phyloP scores from a whole-genome alignment of 2,888 invertebrate genomes.

The Tryphoninae sp. region DNA sequence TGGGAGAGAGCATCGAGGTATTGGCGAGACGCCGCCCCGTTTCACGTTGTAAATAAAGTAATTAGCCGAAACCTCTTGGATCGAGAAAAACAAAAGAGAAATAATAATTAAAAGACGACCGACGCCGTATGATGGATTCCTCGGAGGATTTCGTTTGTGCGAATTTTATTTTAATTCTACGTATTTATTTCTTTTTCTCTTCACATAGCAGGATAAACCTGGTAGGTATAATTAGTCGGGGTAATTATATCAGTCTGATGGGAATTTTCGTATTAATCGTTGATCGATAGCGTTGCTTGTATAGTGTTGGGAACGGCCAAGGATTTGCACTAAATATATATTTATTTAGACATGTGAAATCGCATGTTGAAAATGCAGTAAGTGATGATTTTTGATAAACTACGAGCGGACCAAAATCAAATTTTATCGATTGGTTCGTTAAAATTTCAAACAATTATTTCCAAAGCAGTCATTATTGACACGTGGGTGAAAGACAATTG shows the following conservation, averaged over 20 bases:
- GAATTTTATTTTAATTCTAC: slow-evolving; percentile 33
- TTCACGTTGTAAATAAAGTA: slow-evolving; percentile 63
- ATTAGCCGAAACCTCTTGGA: slow-evolving; percentile 61
- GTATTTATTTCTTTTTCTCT: slow-evolving; percentile 15
- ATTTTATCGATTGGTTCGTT: too few species aligned
- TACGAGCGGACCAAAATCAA: too few species aligned
- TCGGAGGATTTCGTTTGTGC: slow-evolving; percentile 50
- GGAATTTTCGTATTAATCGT: slow-evolving; percentile 41
- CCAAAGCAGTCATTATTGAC: too few species aligned
- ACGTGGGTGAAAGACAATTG: too few species aligned
- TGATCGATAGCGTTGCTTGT: slow-evolving; percentile 31
- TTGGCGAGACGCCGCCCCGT: slow-evolving; percentile 55
- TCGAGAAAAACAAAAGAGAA: slow-evolving; percentile 24
- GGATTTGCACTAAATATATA: too few species aligned
- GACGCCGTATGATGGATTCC: slow-evolving; percentile 62
- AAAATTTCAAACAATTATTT: too few species aligned
- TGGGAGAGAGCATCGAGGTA: neutral
- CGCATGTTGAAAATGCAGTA: neutral
- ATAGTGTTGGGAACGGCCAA: neutral
- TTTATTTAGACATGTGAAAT: slow-evolving; percentile 1
- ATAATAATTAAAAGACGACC: slow-evolving; percentile 31
- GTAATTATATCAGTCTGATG: slow-evolving; percentile 36
- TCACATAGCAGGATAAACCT: slow-evolving; percentile 13
- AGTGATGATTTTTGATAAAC: too few species aligned
- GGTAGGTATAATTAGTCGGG: slow-evolving; percentile 29